phyloP scores from a whole-genome alignment of 2,888 invertebrate species.

The Chrysopilus asiliformis region DNA sequence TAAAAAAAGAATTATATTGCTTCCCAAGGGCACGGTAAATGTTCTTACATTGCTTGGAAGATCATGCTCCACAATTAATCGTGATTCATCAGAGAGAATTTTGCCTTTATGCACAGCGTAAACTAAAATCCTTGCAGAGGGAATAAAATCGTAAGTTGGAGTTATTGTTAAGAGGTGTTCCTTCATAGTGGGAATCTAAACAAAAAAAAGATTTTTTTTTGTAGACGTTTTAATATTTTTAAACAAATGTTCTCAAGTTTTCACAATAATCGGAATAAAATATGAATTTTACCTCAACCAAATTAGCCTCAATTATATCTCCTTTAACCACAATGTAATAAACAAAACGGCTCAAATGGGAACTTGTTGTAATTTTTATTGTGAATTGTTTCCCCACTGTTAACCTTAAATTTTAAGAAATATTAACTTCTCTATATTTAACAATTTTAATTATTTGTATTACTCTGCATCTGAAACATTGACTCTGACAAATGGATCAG shows the following conservation, averaged over 20 bases:
- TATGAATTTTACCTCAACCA: too few relatives aligned
- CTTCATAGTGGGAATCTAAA: constrained; percentile 25
- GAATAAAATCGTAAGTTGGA: constrained; percentile 61
- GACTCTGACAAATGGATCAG: too few relatives aligned
- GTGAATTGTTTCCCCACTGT: constrained; percentile 59
- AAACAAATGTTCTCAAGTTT: too few relatives aligned
- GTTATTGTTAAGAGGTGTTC: constrained; percentile 43
- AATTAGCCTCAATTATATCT: too few relatives aligned
- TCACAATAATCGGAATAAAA: too few relatives aligned
- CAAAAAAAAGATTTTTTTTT: not conserved
- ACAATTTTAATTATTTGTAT: too few relatives aligned
- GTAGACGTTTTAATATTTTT: too few relatives aligned
- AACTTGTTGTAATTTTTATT: constrained; percentile 63
- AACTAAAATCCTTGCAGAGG: constrained; percentile 64
- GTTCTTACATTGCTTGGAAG: too few relatives aligned
- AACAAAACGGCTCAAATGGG: constrained; percentile 60
- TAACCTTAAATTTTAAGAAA: constrained; percentile 32
- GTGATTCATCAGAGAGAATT: constrained; percentile 71
- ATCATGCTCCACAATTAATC: constrained; percentile 59
- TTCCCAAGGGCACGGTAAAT: too few relatives aligned
- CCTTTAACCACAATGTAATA: constrained; percentile 77
- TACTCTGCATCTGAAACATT: too few relatives aligned
- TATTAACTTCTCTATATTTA: not conserved
- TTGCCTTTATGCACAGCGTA: constrained; percentile 62
- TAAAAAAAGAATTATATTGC: too few relatives aligned